Conservation (phyloP, 1,140 invertebrate species). For the Heliconius hewitsoni region DNA sequence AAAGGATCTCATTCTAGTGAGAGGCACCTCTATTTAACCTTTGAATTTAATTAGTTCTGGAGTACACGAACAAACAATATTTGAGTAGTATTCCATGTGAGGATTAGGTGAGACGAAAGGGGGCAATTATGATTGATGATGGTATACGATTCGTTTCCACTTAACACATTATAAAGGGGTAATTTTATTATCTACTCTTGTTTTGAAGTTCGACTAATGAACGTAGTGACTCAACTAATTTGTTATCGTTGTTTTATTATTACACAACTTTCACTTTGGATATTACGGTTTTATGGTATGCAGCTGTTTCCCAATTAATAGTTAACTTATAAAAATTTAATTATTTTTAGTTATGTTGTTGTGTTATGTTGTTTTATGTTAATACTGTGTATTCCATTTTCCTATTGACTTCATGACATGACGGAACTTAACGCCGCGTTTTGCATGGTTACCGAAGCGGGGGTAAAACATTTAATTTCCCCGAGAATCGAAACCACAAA, state of each 20-base stretch:
- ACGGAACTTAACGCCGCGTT: too few species aligned
- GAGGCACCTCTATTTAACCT: slow-evolving; percentile 24
- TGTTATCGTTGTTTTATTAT: slow-evolving; percentile 35
- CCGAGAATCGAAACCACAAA: too few species aligned
- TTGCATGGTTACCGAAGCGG: too few species aligned
- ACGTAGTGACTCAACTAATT: slow-evolving; percentile 64
- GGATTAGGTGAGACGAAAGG: slow-evolving; percentile 56
- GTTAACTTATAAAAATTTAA: too few species aligned
- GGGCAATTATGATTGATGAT: slow-evolving; percentile 79
- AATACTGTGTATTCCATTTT: too few species aligned
- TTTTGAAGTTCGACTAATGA: slow-evolving; percentile 76
- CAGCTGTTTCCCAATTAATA: not conserved
- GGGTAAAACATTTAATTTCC: too few species aligned
- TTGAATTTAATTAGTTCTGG: slow-evolving; percentile 40
- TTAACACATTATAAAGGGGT: slow-evolving; percentile 78
- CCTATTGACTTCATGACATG: too few species aligned
- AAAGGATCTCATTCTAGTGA: slow-evolving; percentile 6
- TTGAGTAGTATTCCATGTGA: slow-evolving; percentile 61
- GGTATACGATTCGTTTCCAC: slow-evolving; percentile 76
- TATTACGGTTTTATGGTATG: not conserved
- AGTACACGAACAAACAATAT: slow-evolving; percentile 40
- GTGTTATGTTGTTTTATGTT: too few species aligned
- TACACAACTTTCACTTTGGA: not conserved
- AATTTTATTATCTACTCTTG: slow-evolving; percentile 73
- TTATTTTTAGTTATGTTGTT: too few species aligned